Conservation (phyloP, 2,113 vertebrate species). For the Colius striatus region DNA sequence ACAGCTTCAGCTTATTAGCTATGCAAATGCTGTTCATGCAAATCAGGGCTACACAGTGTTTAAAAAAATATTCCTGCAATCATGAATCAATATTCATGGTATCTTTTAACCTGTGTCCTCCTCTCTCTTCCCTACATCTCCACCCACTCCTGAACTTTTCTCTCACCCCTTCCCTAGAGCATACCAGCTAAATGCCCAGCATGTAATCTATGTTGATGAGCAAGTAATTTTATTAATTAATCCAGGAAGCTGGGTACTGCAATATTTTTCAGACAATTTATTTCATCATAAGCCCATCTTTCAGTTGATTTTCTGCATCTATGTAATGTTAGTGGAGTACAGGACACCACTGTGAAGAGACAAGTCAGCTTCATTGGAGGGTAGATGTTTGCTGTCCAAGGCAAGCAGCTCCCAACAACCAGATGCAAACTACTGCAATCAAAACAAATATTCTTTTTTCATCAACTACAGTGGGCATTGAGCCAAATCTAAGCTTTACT, state of each 20-base stretch:
- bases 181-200: not conserved
- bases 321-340: not conserved
- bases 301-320: not conserved
- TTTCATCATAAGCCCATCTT: not conserved
- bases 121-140: not conserved
- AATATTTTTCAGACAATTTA: slow-evolving; percentile 7
- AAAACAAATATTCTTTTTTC: not conserved
- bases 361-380: not conserved
- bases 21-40: not conserved
- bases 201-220: slow-evolving; percentile 45
- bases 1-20: not conserved
- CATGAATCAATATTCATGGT: not conserved
- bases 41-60: not conserved
- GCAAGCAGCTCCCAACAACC: not conserved
- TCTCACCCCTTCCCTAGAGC: not conserved
- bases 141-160: not conserved
- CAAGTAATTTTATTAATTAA: slow-evolving; percentile 63
- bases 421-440: not conserved
- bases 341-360: not conserved
- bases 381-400: not conserved
- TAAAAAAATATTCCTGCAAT: not conserved
- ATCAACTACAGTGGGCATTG: not conserved
- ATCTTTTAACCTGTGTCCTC: not conserved
- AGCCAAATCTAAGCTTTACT: not conserved
- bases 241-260: not conserved